Evolutionary conservation across 2,113 vertebrate species (phyloP), one percentile per base, ranked within the genome.

Genomic region (Vicugna pacos): DNA sequence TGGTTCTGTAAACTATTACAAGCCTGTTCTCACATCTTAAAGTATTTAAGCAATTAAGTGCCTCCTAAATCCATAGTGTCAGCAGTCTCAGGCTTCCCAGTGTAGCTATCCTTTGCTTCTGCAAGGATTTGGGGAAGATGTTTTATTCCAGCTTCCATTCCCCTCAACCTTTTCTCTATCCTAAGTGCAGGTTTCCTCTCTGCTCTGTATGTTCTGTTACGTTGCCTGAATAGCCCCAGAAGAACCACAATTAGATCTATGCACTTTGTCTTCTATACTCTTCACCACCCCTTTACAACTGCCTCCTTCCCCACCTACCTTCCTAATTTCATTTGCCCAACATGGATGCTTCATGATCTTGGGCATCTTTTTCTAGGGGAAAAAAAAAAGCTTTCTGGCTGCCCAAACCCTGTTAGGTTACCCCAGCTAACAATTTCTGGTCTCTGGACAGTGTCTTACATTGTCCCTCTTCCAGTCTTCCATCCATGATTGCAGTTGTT

Each of bases 1-100:
- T 87, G 88, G 8, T 72, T 82, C 80, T 93, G 1, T 67, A n/a
- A 50, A 42, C 20, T 58, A 48, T 62, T 93, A 42, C 2, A 85
- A 84, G n/a, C 65, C 48, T 88, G 10, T 88, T 81, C 42, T 93
- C 70, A 77, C 85, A 52, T 81, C 48, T 82, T 58, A 60, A 94
- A 65, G 19, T 54, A 90, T 67, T 95, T 96, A 92, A 96, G 46
- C 35, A 84, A 76, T 91, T 92, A 95, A 77, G 67, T 80, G 6
- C 17, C 56, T 87, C 38, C 64, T 87, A 83, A 60, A 87, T 91
- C 22, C 12, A 86, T 6, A 11, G 14, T 22, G 54, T 62, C 64
- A 70, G 54, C 14, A 24, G 52, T 35, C 46, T 89, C n/a, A 19
- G 16, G 26, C 14, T 22, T 73, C 38, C 42, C 28, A 20, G 8